Conservation (phyloP, 2,797 vertebrate species). For the Mormyrus proboscirostris region DNA sequence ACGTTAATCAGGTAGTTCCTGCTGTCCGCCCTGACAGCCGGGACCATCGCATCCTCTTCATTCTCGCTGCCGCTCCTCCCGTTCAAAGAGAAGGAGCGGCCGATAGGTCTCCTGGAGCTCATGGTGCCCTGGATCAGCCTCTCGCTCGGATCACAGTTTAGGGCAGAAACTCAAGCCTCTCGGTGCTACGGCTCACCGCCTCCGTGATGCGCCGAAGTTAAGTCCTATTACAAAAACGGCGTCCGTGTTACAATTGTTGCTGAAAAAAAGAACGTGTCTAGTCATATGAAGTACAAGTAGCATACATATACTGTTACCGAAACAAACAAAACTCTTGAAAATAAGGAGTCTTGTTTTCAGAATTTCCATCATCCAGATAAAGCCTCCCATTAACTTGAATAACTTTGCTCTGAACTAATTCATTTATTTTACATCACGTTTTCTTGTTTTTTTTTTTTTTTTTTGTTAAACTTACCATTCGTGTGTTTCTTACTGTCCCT, state of each 20-base stretch:
- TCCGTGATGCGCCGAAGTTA: slow-evolving; percentile 24
- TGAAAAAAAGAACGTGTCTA: neutral
- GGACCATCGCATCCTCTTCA: slow-evolving; percentile 58
- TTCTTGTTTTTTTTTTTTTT: neutral
- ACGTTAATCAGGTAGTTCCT: slow-evolving; percentile 79
- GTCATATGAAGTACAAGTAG: neutral
- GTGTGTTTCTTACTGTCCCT: slow-evolving; percentile 48
- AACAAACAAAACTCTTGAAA: neutral
- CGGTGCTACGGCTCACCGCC: slow-evolving; percentile 42
- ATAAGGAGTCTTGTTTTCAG: neutral
- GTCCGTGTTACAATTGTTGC: neutral
- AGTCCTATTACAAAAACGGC: neutral
- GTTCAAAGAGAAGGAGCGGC: slow-evolving; percentile 51
- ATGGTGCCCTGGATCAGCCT: slow-evolving; percentile 42
- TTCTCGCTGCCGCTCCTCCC: slow-evolving; percentile 48
- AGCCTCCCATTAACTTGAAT: neutral
- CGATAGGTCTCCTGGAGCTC: slow-evolving; percentile 61
- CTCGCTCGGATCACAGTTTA: slow-evolving; percentile 6
- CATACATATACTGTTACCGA: neutral
- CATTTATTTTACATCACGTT: neutral
- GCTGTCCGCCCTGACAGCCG: slow-evolving; percentile 59
- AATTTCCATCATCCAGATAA: neutral
- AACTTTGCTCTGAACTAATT: neutral
- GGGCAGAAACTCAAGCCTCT: slow-evolving; percentile 23
- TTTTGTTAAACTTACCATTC: slow-evolving; percentile 50